Evolutionary conservation across 2,797 vertebrate genomes (phyloP).

Genomic region (Triplophysa yarkandensis): DNA sequence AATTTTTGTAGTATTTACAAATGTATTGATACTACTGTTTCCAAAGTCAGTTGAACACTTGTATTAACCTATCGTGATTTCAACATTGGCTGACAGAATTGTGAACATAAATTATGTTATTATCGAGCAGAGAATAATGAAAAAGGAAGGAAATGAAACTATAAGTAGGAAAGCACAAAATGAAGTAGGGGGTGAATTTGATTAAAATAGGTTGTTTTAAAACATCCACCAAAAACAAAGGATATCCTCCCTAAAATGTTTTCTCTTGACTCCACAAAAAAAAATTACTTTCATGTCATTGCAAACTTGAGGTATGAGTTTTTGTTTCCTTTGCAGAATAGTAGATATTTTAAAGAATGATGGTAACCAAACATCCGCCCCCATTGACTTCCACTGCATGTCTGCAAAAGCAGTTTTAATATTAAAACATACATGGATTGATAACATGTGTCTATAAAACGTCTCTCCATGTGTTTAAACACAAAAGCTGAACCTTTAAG

Average conservation of each 20-base stretch:
- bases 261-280: neutral
- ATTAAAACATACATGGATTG: too few species aligned
- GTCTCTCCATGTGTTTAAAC: neutral
- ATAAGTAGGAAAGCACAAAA: neutral
- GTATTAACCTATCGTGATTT: too few species aligned
- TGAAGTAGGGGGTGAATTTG: neutral
- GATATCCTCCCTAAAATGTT: neutral
- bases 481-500: constrained; percentile 10
- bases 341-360: neutral
- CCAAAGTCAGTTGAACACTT: too few species aligned
- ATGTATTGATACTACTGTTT: too few species aligned
- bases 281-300: neutral
- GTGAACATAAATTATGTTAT: too few species aligned
- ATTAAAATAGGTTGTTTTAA: neutral
- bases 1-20: too few species aligned
- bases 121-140: too few species aligned
- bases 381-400: neutral
- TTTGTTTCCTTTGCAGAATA: too few species aligned
- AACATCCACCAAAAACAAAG: neutral
- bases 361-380: neutral
- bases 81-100: too few species aligned
- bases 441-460: constrained; percentile 4
- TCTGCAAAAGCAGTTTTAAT: neutral
- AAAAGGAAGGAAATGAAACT: too few species aligned
- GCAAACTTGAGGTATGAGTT: neutral